These are phyloP conservation scores for Drosophila stalkeri DNA, from an alignment of 2,888 invertebrate species.

Conservation along the genomic window DNA sequence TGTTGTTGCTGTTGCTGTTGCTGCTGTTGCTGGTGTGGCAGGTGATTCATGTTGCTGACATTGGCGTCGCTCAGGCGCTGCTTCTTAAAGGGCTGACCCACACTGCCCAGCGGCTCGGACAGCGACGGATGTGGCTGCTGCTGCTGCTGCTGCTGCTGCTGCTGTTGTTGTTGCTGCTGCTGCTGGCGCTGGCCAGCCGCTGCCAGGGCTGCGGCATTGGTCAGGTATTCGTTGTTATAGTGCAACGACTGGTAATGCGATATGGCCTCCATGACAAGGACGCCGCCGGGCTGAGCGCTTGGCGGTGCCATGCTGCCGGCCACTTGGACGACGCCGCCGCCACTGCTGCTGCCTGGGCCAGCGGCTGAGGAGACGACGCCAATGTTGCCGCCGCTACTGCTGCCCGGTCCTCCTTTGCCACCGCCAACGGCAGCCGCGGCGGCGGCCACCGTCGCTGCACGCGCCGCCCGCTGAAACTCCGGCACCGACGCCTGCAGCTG, in stretches of 20 bases:
- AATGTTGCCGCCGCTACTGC: conserved; percentile 40
- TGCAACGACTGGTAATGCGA: conserved; percentile 82
- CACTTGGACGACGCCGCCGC: conserved; percentile 68
- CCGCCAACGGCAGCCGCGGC: conserved; percentile 52
- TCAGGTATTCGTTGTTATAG: conserved; percentile 84
- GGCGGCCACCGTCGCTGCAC: conserved; percentile 70
- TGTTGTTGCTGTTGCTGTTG: conserved; percentile 84
- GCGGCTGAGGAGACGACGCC: conserved; percentile 19
- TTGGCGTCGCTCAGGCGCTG: conserved; percentile 81
- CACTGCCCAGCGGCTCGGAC: conserved; percentile 81
- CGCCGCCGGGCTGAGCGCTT: conserved; percentile 60
- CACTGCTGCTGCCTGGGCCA: conserved; percentile 24
- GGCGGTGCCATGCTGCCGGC: conserved; percentile 68
- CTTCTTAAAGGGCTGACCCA: conserved; percentile 84
- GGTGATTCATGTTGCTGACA: conserved; percentile 81
- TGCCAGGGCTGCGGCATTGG: conserved; percentile 72
- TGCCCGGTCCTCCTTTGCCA: conserved; percentile 56
- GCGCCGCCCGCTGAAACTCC: conserved; percentile 81
- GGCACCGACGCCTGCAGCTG: conserved; percentile 80
- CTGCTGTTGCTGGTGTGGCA: conserved; percentile 79
- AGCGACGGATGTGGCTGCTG: conserved; percentile 78
- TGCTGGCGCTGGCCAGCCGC: conserved; percentile 80
- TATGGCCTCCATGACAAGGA: conserved; percentile 72
- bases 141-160: conserved; percentile 62
- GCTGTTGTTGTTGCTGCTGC: conserved; percentile 84